phyloP scores from a whole-genome alignment of 2,888 invertebrate species.

The Tipula lateralis region DNA sequence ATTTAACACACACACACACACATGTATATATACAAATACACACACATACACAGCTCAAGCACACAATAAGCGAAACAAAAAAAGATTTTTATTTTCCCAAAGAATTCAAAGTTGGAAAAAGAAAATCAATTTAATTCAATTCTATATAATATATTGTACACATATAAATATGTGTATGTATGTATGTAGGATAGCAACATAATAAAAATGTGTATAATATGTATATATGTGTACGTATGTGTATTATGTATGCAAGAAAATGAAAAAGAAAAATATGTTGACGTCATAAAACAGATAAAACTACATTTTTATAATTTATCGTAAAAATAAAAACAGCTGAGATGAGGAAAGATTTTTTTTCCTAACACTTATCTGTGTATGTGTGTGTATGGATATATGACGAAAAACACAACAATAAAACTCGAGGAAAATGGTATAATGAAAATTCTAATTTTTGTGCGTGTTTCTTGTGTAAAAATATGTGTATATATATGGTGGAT shows the following conservation, averaged over 20 bases:
- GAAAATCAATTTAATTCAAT: background rate
- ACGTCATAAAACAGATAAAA: conserved; percentile 24
- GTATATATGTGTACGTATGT: background rate
- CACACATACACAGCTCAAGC: too few relatives aligned
- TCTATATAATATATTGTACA: too few relatives aligned
- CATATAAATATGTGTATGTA: too few relatives aligned
- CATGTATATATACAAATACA: too few relatives aligned
- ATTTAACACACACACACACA: background rate
- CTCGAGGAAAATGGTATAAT: background rate
- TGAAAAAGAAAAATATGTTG: background rate
- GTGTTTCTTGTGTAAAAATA: background rate
- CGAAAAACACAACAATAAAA: background rate
- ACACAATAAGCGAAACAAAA: background rate
- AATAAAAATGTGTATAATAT: background rate
- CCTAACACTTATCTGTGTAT: background rate
- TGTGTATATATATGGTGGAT: background rate
- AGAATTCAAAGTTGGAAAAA: background rate
- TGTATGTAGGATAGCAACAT: background rate
- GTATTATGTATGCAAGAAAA: background rate
- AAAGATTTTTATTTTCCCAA: background rate
- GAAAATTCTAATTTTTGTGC: background rate
- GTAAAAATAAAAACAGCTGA: background rate
- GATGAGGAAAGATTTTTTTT: background rate
- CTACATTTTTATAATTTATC: conserved; percentile 9
- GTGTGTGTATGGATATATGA: background rate